Percentiles rank a stretch among this genome's conserved stretches.
Conservation (phyloP, 2,888 invertebrate species). For the Acanthacorydalis orientalis region DNA sequence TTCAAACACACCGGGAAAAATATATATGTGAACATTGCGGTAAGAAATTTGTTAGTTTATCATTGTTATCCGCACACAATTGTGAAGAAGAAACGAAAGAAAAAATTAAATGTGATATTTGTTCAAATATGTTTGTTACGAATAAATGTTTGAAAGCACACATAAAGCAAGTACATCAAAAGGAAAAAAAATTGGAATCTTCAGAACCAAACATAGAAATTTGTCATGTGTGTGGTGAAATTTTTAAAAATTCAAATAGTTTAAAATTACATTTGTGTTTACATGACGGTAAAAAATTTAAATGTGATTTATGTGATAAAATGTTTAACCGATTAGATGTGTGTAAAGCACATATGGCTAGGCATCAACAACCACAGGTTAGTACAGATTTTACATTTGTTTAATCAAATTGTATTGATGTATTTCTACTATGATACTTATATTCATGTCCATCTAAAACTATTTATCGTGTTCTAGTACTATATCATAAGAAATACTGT, state of each 20-base stretch:
- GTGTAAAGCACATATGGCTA: slow-evolving; percentile 11
- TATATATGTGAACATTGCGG: slow-evolving; percentile 13
- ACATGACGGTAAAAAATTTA: slow-evolving; percentile 15
- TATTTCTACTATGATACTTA: no score
- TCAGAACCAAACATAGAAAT: slow-evolving; percentile 15
- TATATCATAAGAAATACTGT: no score
- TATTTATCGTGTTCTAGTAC: no score
- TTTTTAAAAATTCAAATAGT: slow-evolving; percentile 24
- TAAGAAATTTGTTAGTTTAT: slow-evolving; percentile 12
- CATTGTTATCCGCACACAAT: slow-evolving; percentile 13
- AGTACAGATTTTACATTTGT: neutral
- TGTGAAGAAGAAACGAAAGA: slow-evolving; percentile 11
- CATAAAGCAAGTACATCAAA: slow-evolving; percentile 11
- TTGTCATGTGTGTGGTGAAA: slow-evolving; percentile 30
- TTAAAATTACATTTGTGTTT: slow-evolving; percentile 28
- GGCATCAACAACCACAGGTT: slow-evolving; percentile 9
- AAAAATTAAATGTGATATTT: slow-evolving; percentile 16
- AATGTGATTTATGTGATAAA: slow-evolving; percentile 16
- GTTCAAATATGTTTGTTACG: slow-evolving; percentile 16
- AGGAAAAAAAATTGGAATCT: slow-evolving; percentile 8
- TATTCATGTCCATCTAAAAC: no score
- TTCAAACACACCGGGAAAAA: slow-evolving; percentile 18
- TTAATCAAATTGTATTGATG: no score
- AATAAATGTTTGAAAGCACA: slow-evolving; percentile 17
- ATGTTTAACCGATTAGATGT: slow-evolving; percentile 13